A percentile compares a stretch with the other conserved stretches of the same genome.
Conservation (phyloP, 2,797 vertebrate genomes). For the Gallinago stenura region DNA sequence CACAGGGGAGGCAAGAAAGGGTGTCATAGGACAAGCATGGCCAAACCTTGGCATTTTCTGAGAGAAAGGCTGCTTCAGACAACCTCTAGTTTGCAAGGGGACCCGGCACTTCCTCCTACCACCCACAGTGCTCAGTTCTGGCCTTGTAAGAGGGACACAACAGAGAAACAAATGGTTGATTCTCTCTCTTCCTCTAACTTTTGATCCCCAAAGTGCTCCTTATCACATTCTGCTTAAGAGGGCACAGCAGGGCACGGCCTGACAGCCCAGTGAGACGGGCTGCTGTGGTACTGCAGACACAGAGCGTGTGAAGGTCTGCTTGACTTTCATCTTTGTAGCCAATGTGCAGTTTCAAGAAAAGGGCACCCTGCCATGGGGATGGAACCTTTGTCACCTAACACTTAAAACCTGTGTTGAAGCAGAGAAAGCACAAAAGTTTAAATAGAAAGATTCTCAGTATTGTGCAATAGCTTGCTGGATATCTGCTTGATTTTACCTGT, state of each 20-base stretch:
- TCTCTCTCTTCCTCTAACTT: neutral
- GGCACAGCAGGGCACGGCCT: neutral
- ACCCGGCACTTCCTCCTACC: neutral
- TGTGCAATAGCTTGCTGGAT: neutral
- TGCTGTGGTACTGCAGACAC: neutral
- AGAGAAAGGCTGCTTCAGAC: neutral
- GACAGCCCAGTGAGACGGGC: neutral
- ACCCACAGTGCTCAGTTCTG: neutral
- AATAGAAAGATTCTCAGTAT: neutral
- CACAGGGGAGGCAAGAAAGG: neutral
- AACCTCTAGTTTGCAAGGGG: neutral
- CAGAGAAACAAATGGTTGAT: neutral
- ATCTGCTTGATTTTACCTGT: neutral
- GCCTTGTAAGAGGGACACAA: neutral
- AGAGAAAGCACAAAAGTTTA: neutral
- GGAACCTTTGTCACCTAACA: neutral
- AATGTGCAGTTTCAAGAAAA: neutral
- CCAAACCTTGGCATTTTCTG: neutral
- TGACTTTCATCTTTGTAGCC: neutral
- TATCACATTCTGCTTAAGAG: neutral
- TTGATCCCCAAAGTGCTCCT: neutral
- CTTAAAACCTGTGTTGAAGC: neutral
- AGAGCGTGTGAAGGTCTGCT: neutral
- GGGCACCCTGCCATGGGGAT: neutral
- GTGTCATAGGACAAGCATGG: rapidly evolving